Conservation (phyloP, 2,113 vertebrate genomes). For the Cephalophus harveyi region DNA sequence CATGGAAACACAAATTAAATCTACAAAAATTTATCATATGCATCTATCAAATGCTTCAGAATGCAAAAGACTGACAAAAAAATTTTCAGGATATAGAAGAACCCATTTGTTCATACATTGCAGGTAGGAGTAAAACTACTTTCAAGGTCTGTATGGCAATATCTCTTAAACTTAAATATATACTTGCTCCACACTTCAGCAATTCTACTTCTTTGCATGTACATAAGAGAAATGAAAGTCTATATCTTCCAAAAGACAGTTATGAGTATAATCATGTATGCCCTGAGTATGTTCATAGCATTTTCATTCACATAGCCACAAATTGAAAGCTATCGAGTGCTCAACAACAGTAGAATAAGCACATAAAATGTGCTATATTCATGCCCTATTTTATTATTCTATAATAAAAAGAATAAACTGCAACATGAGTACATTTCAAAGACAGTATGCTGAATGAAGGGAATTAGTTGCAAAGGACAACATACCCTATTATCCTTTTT, state of each 20-base stretch:
- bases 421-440: neutral
- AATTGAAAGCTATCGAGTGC: neutral
- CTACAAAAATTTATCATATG: neutral
- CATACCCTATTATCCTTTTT: neutral
- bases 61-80: neutral
- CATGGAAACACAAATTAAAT: neutral
- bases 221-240: neutral
- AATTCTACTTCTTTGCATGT: neutral
- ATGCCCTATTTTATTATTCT: neutral
- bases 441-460: neutral
- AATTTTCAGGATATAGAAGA: neutral
- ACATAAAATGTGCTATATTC: neutral
- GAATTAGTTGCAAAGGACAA: neutral
- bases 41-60: neutral
- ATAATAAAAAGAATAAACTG: neutral
- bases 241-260: neutral
- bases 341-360: neutral
- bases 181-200: neutral
- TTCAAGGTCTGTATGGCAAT: neutral
- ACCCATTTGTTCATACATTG: neutral
- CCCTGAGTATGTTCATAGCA: neutral
- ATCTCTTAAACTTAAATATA: neutral
- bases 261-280: neutral
- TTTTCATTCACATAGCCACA: neutral
- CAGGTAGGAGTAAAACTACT: neutral